Base-by-base conservation (phyloP, 2,113 vertebrate genomes). In the Taurulus bubalis region DNA sequence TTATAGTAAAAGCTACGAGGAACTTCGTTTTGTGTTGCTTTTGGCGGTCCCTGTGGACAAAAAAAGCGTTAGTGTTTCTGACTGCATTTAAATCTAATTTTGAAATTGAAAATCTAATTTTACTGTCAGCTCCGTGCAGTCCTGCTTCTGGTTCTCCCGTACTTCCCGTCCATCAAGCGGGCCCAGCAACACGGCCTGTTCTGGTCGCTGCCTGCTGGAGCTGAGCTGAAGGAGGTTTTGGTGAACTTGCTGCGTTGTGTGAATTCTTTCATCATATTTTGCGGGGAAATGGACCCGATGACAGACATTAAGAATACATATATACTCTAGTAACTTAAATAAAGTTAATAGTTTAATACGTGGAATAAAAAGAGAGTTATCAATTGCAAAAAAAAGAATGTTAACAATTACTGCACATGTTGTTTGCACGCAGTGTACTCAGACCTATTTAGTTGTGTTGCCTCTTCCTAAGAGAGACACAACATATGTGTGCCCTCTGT, bases 401-500 rank as follows among this genome's bases (percentile, higher is more conserved):
- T 71, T 22, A 69, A 77, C 62, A 42, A 65, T 69, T 65, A 6
- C 6, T 22, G 34, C 62, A 60, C 40, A 67, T 59, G 71, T 75
- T 42, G 70, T 75, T 42, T 75, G 36, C 8, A 36, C 20, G 9
- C 42, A 51, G 59, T 26, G 16, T 34, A 22, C 20, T 56, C 38
- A 11, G 28, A 20, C 22, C 20, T 40, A 3, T 84, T 36, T 20
- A 24, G 42, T 40, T 71, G 32, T 36, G 3, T 40, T 67, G 24
- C 5, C 10, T 58, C 10, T 77, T 55, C 14, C 47, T 34, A 60
- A 30, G 28, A 34, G 20, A 53, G 7, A 67, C 32, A 9, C 11
- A 60, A 16, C 53, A 69, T 0, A 12, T 84, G 38, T 69, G 42
- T 40, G 5, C 36, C 49, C 36, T 40, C n/a, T 60, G n/a, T 82